These are phyloP conservation scores for Solenopsis invicta DNA, from an alignment of 1,140 invertebrate genomes.

Conservation along the genomic window DNA sequence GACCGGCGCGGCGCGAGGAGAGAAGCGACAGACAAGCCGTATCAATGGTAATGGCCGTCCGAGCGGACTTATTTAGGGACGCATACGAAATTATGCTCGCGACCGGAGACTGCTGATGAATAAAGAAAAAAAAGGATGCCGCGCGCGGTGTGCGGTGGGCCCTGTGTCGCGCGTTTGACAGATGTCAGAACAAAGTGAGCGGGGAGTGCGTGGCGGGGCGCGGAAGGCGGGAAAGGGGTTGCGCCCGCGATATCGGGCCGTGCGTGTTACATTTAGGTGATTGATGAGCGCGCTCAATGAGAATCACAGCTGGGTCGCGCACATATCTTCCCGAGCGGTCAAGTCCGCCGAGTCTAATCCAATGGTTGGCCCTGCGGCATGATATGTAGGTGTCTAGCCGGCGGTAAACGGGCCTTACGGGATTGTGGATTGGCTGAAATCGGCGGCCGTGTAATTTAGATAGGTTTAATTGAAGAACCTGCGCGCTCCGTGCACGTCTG, in stretches of 20 bases:
- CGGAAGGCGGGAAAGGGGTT: constrained; percentile 67
- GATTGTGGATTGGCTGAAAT: constrained; percentile 44
- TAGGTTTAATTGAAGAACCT: constrained; percentile 47
- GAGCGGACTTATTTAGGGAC: constrained; percentile 74
- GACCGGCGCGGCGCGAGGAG: neutral
- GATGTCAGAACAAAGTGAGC: constrained; percentile 85
- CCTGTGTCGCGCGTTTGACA: constrained; percentile 78
- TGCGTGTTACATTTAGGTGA: constrained; percentile 84
- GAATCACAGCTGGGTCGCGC: constrained; percentile 83
- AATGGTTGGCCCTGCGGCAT: constrained; percentile 54
- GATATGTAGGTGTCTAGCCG: constrained; percentile 71
- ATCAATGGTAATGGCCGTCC: constrained; percentile 76
- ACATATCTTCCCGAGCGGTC: constrained; percentile 71
- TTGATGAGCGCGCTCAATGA: constrained; percentile 85
- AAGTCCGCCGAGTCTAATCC: constrained; percentile 74
- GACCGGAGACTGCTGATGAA: neutral
- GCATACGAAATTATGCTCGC: constrained; percentile 74
- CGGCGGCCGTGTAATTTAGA: constrained; percentile 40
- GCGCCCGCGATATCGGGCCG: constrained; percentile 73
- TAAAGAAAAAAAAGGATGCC: constrained; percentile 63
- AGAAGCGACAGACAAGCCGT: constrained; percentile 48
- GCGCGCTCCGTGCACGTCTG: neutral
- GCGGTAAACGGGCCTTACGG: constrained; percentile 68
- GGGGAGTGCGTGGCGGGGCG: constrained; percentile 59
- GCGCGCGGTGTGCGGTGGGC: constrained; percentile 44